Percentiles rank a stretch among this genome's conserved stretches.
These are phyloP conservation scores for Diglossa cyanea DNA, from an alignment of 2,797 vertebrate species.

Conservation along the genomic window DNA sequence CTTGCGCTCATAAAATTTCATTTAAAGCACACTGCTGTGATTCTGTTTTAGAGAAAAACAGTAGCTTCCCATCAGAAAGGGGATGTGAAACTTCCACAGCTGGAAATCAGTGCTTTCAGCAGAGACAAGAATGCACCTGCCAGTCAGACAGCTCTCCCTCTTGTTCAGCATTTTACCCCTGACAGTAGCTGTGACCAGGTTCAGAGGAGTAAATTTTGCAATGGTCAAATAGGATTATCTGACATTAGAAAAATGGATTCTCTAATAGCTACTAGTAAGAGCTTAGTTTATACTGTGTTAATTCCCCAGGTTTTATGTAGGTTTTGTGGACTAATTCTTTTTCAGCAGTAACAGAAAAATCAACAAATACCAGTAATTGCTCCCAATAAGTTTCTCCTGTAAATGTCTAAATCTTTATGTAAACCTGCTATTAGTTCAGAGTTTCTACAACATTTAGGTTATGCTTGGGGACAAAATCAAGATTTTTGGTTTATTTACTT, in stretches of 20 bases:
- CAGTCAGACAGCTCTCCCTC: neutral
- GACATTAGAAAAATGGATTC: neutral
- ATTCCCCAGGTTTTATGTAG: neutral
- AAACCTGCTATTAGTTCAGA: neutral
- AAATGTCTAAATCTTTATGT: neutral
- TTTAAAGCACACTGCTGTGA: neutral
- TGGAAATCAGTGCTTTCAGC: neutral
- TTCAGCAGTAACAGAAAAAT: neutral
- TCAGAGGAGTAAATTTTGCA: neutral
- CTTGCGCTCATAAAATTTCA: neutral
- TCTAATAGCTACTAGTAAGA: neutral
- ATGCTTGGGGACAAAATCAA: neutral
- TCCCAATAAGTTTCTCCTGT: neutral
- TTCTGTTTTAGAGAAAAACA: neutral
- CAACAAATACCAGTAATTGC: neutral
- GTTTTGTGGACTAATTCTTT: neutral
- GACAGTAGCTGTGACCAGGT: neutral
- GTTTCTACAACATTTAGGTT: neutral
- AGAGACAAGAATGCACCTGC: neutral
- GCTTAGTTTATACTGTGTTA: neutral
- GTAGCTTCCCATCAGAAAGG: neutral
- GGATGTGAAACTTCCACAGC: neutral
- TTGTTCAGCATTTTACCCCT: neutral
- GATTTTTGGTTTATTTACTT: neutral
- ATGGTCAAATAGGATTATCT: neutral